Base-by-base conservation (phyloP, 2,797 vertebrate genomes). In the Esox masquinongy region DNA sequence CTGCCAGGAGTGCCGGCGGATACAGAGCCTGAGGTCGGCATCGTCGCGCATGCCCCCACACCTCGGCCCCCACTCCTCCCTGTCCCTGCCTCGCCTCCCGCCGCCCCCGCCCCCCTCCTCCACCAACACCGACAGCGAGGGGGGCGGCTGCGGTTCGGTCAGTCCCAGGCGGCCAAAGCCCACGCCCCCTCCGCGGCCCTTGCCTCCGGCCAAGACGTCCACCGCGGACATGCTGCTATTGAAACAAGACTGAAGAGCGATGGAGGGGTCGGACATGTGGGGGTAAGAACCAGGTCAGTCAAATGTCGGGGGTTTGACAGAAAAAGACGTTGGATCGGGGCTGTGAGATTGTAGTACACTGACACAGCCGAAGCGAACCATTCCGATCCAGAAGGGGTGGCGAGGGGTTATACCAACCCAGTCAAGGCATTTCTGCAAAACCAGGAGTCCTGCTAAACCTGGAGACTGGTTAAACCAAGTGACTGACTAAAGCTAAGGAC, bases 1-100 rank as follows among this genome's bases (percentile, higher is more conserved):
- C 84, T 97, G 96, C 88, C 96, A 96, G 83, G 96, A 97, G 91
- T 97, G 96, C 84, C 89, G 96, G 74, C 91, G 96, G 68, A 96
- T 96, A 87, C 96, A 97, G 92, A 94, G 93, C 73, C 90, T 96
- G 80, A 91, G 86, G 76, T 88, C 91, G 1, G 74, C 78, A 3
- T n/a, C 80, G 6, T 83, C 74, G 82, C 90, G 1, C 5, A 79
- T 85, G 72, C 86, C 88, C 11, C 82, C 88, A 0, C 53, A 75
- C 34, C 78, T 81, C 12, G 70, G 90, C 0, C 90, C 90, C 86
- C 91, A 69, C 81, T 90, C 84, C 11, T 85, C 86, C 61, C 61
- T 76, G 47, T 76, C 79, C 0, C 90, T 93, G 1, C 88, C 93
- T 49, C 92, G 92, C 11, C 92, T 93, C 77, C 89, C 0, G 76